Percentiles rank a stretch among this genome's conserved stretches.
Evolutionary conservation across 2,797 vertebrate species (phyloP).

Genomic region (Micromesistius poutassou): DNA sequence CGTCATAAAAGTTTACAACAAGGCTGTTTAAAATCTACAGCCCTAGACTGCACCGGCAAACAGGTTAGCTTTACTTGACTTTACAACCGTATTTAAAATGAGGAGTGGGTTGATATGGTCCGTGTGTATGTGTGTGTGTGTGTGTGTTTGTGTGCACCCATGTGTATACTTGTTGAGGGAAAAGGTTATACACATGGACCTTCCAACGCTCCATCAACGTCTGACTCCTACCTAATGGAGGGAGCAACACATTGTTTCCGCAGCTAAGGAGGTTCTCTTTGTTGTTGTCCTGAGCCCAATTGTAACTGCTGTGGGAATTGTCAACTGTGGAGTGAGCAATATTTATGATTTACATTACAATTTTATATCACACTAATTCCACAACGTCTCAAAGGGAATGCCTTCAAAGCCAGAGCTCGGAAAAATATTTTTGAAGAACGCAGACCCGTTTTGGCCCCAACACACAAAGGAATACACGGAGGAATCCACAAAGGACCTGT

Average conservation of each 20-base stretch:
- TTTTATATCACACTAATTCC: background rate
- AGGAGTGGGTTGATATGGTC: background rate
- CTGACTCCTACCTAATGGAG: background rate
- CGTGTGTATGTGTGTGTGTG: slow-evolving; percentile 8
- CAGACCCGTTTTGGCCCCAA: background rate
- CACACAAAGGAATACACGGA: background rate
- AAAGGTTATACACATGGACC: background rate
- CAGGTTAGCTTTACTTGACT: background rate
- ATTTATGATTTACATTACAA: background rate
- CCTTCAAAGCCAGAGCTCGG: background rate
- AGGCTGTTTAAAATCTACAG: background rate
- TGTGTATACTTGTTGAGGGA: background rate
- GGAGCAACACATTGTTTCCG: background rate
- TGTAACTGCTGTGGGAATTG: background rate
- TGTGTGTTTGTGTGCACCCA: too few species aligned
- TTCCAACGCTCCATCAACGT: background rate
- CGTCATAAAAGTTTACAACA: background rate
- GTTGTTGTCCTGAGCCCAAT: background rate
- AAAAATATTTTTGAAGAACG: background rate
- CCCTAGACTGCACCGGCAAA: background rate
- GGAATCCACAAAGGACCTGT: background rate
- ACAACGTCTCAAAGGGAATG: background rate
- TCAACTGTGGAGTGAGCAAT: background rate
- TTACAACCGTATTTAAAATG: background rate
- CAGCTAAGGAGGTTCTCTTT: background rate